These are phyloP conservation scores for Lagocephalus sceleratus DNA, from an alignment of 2,797 vertebrate species.

Conservation along the genomic window DNA sequence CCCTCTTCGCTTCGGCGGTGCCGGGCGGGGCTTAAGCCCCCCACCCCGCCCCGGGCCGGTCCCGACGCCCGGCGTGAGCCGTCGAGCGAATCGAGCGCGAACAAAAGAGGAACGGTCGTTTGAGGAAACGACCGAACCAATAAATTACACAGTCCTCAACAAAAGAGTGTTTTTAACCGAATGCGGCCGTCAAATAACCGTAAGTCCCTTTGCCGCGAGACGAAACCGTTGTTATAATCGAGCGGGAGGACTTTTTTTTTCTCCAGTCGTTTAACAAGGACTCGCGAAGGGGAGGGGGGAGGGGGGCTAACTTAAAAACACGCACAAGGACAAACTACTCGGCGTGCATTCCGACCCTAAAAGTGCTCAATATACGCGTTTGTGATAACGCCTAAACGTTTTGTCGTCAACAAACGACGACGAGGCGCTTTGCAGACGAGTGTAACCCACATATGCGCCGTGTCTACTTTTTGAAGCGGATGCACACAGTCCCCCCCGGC, in stretches of 20 bases:
- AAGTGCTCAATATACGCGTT: background rate
- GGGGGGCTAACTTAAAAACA: constrained; percentile 4
- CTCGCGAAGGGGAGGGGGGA: too few species aligned
- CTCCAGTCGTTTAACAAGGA: background rate
- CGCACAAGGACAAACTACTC: background rate
- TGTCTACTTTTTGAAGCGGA: constrained; percentile 78
- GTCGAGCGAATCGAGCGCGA: constrained; percentile 26
- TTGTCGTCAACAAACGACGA: too few species aligned
- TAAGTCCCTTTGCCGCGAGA: too few species aligned
- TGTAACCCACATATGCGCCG: constrained; percentile 10
- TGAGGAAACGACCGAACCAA: constrained; percentile 45
- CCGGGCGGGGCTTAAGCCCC: constrained; percentile 41
- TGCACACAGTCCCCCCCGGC: constrained; percentile 28
- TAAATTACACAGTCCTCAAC: constrained; percentile 19
- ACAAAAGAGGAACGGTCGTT: constrained; percentile 25
- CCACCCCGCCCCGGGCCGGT: background rate
- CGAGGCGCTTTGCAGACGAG: background rate
- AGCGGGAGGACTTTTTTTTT: background rate
- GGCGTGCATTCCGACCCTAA: background rate
- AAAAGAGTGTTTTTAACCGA: background rate
- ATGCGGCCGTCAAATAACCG: background rate
- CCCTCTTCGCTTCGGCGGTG: constrained; percentile 11
- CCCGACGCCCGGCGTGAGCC: background rate
- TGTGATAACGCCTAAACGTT: background rate
- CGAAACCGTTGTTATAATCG: background rate